Conservation (phyloP, 2,888 invertebrate species). For the Amblyjoppa proteus region DNA sequence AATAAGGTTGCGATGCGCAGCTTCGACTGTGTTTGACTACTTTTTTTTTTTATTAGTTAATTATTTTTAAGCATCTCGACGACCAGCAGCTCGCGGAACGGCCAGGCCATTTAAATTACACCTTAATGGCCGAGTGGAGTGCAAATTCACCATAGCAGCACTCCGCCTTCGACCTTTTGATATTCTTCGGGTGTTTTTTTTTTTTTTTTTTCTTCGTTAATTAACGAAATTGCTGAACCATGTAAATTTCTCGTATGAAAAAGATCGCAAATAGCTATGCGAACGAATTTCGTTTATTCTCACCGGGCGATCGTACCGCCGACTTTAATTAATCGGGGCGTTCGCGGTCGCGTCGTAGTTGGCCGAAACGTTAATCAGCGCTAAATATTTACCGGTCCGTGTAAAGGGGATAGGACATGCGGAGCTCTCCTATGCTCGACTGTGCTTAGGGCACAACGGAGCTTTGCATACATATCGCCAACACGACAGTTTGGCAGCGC, state of each 20-base stretch:
- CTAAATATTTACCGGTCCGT: constrained; percentile 1
- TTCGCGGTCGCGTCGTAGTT: background rate
- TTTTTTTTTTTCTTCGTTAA: constrained; percentile 22
- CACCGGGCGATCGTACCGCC: background rate
- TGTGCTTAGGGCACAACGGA: constrained; percentile 9
- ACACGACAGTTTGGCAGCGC: background rate
- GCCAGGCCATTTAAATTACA: constrained; percentile 6
- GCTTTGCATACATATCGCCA: constrained; percentile 49
- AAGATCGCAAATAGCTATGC: background rate
- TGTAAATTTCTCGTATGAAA: constrained; percentile 32
- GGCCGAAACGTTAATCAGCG: constrained; percentile 14
- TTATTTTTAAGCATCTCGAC: constrained; percentile 2
- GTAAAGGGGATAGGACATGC: constrained; percentile 20
- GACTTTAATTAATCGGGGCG: constrained; percentile 40
- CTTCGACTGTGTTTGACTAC: background rate
- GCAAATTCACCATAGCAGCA: constrained; percentile 13
- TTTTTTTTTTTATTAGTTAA: background rate
- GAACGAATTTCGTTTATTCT: constrained; percentile 28
- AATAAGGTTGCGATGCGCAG: too few relatives aligned
- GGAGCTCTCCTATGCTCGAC: background rate
- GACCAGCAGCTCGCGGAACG: too few relatives aligned
- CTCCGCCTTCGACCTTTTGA: constrained; percentile 19
- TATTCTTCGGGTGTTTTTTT: background rate
- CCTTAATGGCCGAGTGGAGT: constrained; percentile 29
- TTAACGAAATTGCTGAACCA: constrained; percentile 35